These are phyloP conservation scores for Naso thynnoides DNA, from an alignment of 2,797 vertebrate species.

Conservation along the genomic window DNA sequence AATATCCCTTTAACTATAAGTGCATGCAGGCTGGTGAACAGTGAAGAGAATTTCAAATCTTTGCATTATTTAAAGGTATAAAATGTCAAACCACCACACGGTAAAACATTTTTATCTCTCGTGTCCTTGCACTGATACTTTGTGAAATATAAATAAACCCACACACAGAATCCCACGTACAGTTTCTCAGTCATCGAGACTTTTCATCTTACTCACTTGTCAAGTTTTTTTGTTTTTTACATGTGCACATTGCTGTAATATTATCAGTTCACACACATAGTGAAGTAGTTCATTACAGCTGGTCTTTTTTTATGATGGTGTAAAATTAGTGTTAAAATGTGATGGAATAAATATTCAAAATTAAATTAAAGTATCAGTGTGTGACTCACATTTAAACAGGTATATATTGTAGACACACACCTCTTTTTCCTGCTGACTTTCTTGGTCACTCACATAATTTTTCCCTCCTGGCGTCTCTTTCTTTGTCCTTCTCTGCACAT, in stretches of 20 bases:
- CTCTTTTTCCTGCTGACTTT: not conserved
- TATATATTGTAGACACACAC: not conserved
- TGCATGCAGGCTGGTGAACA: not conserved
- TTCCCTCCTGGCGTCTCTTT: not conserved
- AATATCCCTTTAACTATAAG: no score
- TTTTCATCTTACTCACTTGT: conserved; percentile 20
- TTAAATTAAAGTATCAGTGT: no score
- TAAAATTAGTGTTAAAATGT: no score
- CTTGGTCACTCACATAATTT: not conserved
- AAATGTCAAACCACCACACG: not conserved
- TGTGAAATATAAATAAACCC: conserved; percentile 7
- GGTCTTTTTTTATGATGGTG: not conserved
- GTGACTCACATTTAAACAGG: no score
- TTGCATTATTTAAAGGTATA: not conserved
- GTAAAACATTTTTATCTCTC: conserved; percentile 13
- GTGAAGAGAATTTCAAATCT: not conserved
- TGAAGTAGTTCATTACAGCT: not conserved
- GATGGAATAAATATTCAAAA: no score
- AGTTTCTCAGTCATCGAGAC: not conserved
- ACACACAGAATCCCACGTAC: not conserved
- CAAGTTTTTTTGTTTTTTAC: not conserved
- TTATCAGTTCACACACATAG: not conserved
- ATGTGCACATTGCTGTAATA: not conserved
- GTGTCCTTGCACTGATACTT: conserved; percentile 4
- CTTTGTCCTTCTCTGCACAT: not conserved